Evolutionary conservation across 2,888 invertebrate species (phyloP), one percentile per base, ranked within the genome.

Genomic region (Tipula lateralis): DNA sequence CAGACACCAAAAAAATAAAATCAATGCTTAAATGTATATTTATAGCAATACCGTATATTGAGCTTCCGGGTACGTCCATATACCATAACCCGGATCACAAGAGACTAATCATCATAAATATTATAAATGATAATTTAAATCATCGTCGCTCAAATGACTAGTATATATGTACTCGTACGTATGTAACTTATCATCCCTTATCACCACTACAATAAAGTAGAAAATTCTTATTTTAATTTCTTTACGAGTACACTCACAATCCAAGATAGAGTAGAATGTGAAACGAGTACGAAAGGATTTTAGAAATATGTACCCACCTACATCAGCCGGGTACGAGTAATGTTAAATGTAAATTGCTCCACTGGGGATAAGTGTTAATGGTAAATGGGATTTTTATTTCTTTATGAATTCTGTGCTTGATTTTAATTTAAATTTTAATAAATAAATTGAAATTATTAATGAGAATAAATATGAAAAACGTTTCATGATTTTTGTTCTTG

Each of bases 361-460:
- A 66, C 3, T 24, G 66, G 66, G 66, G 24, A 66, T 66, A 66
- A 24, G 66, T 66, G 66, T 66, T 66, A 66, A 66, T 66, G 24
- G 66, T 66, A 66, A 66, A 66, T 66, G 66, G 66, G 66, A 66
- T 66, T 66, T 66, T 19, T 24, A 50, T 50, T 50, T 16, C 44
- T 66, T 66, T 66, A 24, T 66, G 9, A 66, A 66, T 66, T 66
- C 66, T 66, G 66, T 66, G 66, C 66, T 66, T 66, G 66, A 24
- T 66, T 66, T 66, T 66, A 66, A 66, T 66, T 66, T 66, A 66
- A 66, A 9, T 66, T 66, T 66, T 66, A 66, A 66, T 66, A 66
- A 66, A 66, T 66, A 66, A 19, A 66, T 66, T 66, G 66, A 66
- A 66, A 66, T 66, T 66, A 66, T 66, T 66, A 66, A 66, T 66